Evolutionary conservation across 2,888 invertebrate genomes (phyloP).

Genomic region (Phaedon cochleariae): DNA sequence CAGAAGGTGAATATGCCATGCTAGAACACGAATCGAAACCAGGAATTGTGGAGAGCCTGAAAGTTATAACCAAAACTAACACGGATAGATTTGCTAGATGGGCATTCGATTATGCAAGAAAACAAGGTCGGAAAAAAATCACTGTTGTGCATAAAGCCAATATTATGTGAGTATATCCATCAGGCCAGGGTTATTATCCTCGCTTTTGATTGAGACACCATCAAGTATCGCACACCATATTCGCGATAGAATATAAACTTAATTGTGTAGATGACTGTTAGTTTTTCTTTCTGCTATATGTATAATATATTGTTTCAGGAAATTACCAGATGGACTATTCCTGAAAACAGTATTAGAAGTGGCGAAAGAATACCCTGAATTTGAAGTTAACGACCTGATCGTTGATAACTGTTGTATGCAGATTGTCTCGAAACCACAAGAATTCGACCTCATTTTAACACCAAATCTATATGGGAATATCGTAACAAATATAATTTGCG

Average conservation of each 20-base stretch:
- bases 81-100: conserved; percentile 67
- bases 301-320: conserved; percentile 48
- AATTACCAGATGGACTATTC: conserved; percentile 55
- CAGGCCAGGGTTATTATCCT: too few species aligned
- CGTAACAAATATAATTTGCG: conserved; percentile 53
- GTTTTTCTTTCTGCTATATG: too few species aligned
- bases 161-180: conserved; percentile 57
- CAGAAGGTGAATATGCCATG: conserved; percentile 72
- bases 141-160: conserved; percentile 73
- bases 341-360: conserved; percentile 49
- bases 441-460: conserved; percentile 54
- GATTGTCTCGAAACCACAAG: conserved; percentile 50
- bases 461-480: conserved; percentile 57
- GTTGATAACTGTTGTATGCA: conserved; percentile 55
- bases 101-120: conserved; percentile 69
- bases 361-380: conserved; percentile 50
- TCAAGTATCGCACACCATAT: too few species aligned
- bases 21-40: conserved; percentile 69
- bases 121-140: conserved; percentile 67
- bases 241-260: too few species aligned
- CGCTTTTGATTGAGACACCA: too few species aligned
- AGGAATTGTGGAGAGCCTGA: conserved; percentile 71
- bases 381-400: conserved; percentile 50
- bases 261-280: too few species aligned
- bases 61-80: conserved; percentile 65